Evolutionary conservation across 2,888 invertebrate species (phyloP).

Genomic region (Meganola albula): DNA sequence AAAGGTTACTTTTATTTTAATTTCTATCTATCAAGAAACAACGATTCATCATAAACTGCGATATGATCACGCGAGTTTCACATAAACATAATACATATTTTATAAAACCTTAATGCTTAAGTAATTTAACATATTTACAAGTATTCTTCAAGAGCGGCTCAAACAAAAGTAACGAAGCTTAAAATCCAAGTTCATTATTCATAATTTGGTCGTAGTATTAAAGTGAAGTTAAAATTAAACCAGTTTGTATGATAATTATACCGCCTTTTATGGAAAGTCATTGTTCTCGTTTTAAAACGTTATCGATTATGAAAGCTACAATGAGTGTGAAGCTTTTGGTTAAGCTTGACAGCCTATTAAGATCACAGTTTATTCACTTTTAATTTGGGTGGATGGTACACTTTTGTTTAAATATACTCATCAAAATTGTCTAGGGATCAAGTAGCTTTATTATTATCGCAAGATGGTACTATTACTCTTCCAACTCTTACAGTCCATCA

Average conservation of each 20-base stretch:
- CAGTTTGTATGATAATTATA: constrained; percentile 61
- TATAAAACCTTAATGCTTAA: constrained; percentile 4
- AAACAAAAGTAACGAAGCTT: constrained; percentile 64
- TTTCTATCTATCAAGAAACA: too few species aligned
- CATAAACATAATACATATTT: neutral
- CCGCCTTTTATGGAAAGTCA: constrained; percentile 45
- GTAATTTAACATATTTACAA: constrained; percentile 10
- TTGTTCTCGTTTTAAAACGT: constrained; percentile 40
- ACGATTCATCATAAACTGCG: too few species aligned
- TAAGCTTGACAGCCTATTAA: constrained; percentile 13
- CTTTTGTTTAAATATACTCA: too few species aligned
- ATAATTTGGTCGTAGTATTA: constrained; percentile 61
- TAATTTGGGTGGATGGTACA: too few species aligned
- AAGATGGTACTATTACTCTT: too few species aligned
- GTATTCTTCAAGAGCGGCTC: constrained; percentile 27
- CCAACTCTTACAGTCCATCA: too few species aligned
- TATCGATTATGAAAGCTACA: constrained; percentile 25
- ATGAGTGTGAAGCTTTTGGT: constrained; percentile 12
- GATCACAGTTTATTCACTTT: neutral
- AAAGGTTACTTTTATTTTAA: too few species aligned
- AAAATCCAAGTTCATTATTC: constrained; percentile 66
- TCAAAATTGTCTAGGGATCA: too few species aligned
- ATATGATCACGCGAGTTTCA: too few species aligned
- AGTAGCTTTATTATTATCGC: too few species aligned
- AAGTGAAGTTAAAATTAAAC: constrained; percentile 50